phyloP scores from a whole-genome alignment of 1,140 invertebrate species.

The Schlechtendalia chinensis region DNA sequence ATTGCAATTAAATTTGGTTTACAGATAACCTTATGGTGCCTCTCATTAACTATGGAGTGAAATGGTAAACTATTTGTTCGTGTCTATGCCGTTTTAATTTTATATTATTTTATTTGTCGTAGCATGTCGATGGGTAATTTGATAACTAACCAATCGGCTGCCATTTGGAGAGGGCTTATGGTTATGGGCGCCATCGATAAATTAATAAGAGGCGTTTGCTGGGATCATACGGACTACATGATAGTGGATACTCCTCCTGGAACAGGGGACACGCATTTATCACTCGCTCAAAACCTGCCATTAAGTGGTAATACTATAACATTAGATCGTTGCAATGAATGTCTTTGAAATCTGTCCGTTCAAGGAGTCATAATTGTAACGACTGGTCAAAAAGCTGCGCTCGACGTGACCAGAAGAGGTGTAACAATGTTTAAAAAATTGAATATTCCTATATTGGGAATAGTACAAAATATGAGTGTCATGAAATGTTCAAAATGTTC shows the following conservation, averaged over 20 bases:
- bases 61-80: slow-evolving; percentile 67
- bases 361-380: slow-evolving; percentile 76
- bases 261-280: slow-evolving; percentile 87
- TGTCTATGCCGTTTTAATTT: background rate
- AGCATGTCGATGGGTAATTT: slow-evolving; percentile 92
- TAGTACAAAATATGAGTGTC: slow-evolving; percentile 83
- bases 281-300: slow-evolving; percentile 81
- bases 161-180: slow-evolving; percentile 88
- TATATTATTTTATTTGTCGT: slow-evolving; percentile 50
- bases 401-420: slow-evolving; percentile 77
- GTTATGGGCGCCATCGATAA: slow-evolving; percentile 91
- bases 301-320: slow-evolving; percentile 64
- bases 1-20: slow-evolving; percentile 49
- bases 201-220: slow-evolving; percentile 76
- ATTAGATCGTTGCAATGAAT: background rate
- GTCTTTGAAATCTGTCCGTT: background rate
- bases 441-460: slow-evolving; percentile 74
- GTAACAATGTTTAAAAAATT: slow-evolving; percentile 79
- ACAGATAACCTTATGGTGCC: slow-evolving; percentile 78
- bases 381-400: slow-evolving; percentile 78
- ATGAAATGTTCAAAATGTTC: slow-evolving; percentile 71
- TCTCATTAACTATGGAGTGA: slow-evolving; percentile 83
- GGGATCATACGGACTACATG: slow-evolving; percentile 77
- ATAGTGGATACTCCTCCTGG: slow-evolving; percentile 88
- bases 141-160: slow-evolving; percentile 72